phyloP scores from a whole-genome alignment of 2,888 invertebrate species.

The Cremastinae sp. region DNA sequence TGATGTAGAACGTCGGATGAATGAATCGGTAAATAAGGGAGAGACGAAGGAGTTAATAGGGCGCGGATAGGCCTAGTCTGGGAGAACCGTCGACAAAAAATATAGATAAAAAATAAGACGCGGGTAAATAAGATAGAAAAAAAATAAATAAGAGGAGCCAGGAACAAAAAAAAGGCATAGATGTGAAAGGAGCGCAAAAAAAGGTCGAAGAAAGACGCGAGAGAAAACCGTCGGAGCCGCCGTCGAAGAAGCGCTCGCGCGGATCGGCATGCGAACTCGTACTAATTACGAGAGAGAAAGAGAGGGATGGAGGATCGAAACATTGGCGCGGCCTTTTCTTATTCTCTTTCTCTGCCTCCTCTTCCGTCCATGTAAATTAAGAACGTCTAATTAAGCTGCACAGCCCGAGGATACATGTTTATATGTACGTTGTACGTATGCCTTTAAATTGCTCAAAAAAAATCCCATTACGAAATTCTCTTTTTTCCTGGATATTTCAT shows the following conservation, averaged over 20 bases:
- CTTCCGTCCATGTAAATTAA: slow-evolving; percentile 73
- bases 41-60: slow-evolving; percentile 43
- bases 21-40: neutral
- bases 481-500: too few relatives aligned
- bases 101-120: neutral
- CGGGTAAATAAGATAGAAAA: slow-evolving; percentile 37
- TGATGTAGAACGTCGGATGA: slow-evolving; percentile 34
- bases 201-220: slow-evolving; percentile 22
- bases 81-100: slow-evolving; percentile 18
- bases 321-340: slow-evolving; percentile 48
- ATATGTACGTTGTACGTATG: slow-evolving; percentile 26
- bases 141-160: slow-evolving; percentile 63
- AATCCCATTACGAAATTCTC: neutral
- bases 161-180: slow-evolving; percentile 52
- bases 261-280: slow-evolving; percentile 72
- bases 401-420: slow-evolving; percentile 52
- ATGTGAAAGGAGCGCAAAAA: slow-evolving; percentile 44
- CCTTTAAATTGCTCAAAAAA: slow-evolving; percentile 74
- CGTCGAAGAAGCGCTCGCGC: slow-evolving; percentile 56
- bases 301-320: slow-evolving; percentile 40
- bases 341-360: slow-evolving; percentile 12
- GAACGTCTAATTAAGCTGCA: slow-evolving; percentile 76
- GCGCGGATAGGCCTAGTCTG: slow-evolving; percentile 22
- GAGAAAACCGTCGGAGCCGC: slow-evolving; percentile 32
- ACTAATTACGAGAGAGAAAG: slow-evolving; percentile 73